Evolutionary conservation across 2,888 invertebrate species (phyloP), one percentile per base, ranked within the genome.

Genomic region (Dioctria rufipes): DNA sequence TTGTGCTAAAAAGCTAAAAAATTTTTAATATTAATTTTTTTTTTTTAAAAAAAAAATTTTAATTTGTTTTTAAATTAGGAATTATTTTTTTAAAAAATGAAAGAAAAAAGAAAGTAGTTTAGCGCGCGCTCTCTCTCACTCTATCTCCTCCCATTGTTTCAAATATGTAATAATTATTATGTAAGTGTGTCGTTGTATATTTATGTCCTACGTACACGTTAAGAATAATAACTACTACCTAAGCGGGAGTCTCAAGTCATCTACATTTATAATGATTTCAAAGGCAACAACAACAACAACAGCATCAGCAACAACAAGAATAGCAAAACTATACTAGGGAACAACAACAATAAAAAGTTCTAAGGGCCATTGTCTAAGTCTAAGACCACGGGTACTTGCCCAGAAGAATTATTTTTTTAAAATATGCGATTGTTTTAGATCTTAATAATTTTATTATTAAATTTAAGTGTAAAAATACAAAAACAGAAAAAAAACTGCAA

Each of bases 21-120:
- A 43, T 49, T 77, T 60, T 66, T 81, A 80, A 81, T 83, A 81
- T 78, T 80, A 78, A 80, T 75, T 81, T 80, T 81, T 79, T 80
- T 78, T 43, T 73, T 25, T 25, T n/a, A n/a, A 25, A 25, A 63
- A 73, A 77, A 5, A 25, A 39, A 37, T 78, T 78, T 65, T 78
- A 51, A 78, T 78, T 75, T 80, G 78, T 82, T 83, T 81, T 80
- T 85, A 86, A 86, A 86, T 85, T 86, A 86, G 84, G 85, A 46
- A 51, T 42, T 42, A 81, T 84, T 51, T 73, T 40, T 67, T 75
- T 25, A 25, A 25, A 25, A 25, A 25, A 25, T 25, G 25, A 78
- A 54, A 49, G 58, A 66, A 63, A 25, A 5, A 40, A 42, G 40
- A 43, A 67, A 40, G 49, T 63, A 77, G 77, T 77, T 37, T 67